Evolutionary conservation across 2,888 invertebrate species (phyloP).

Genomic region (Exephanes ischioxanthus): DNA sequence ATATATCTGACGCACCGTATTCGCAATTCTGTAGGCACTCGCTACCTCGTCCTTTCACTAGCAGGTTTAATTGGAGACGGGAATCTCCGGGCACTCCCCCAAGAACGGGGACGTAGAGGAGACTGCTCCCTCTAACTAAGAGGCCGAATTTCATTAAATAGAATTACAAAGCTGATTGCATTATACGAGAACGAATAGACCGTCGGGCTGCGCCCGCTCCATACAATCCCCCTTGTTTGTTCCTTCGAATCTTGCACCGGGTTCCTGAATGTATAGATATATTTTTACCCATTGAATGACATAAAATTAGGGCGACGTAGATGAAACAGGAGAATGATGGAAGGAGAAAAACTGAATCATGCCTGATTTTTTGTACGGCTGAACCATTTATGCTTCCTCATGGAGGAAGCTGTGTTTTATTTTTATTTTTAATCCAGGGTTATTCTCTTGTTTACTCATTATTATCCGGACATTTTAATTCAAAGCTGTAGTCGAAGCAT

Average conservation of each 20-base stretch:
- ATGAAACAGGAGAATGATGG: not conserved
- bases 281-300: slow-evolving; percentile 6
- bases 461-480: not conserved
- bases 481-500: not conserved
- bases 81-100: slow-evolving; percentile 37
- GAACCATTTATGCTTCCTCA: not conserved
- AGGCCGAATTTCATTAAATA: slow-evolving; percentile 63
- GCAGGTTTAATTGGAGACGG: slow-evolving; percentile 53
- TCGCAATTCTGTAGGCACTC: slow-evolving; percentile 28
- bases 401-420: not conserved
- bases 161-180: slow-evolving; percentile 63
- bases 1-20: slow-evolving; percentile 26
- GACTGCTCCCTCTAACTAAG: slow-evolving; percentile 50
- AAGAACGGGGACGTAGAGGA: slow-evolving; percentile 8
- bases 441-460: not conserved
- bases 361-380: not conserved
- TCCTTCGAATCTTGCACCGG: not conserved
- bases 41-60: slow-evolving; percentile 17
- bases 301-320: not conserved
- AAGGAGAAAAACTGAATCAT: not conserved
- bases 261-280: not conserved
- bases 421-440: not conserved
- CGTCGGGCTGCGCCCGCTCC: not conserved
- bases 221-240: not conserved
- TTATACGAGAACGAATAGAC: slow-evolving; percentile 52